These are phyloP conservation scores for Pteromalus puparum DNA, from an alignment of 1,140 invertebrate genomes.

Conservation along the genomic window DNA sequence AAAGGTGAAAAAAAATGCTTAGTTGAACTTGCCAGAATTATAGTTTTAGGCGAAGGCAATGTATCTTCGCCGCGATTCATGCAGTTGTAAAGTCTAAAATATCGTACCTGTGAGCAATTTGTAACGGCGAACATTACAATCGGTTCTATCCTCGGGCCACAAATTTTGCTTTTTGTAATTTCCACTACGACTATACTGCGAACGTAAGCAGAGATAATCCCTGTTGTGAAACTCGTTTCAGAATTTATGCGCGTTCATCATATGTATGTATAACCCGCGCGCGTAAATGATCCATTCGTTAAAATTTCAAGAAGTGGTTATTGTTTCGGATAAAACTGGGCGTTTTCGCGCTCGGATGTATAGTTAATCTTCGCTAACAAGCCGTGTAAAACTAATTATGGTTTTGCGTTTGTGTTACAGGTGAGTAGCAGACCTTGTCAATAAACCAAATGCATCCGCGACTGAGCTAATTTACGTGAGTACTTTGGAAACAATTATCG, in stretches of 20 bases:
- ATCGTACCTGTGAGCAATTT: slow-evolving; percentile 17
- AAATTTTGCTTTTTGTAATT: slow-evolving; percentile 28
- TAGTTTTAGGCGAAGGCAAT: slow-evolving; percentile 5
- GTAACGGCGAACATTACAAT: slow-evolving; percentile 17
- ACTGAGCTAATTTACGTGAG: too few relatives aligned
- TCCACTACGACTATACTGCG: neutral
- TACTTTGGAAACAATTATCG: too few relatives aligned
- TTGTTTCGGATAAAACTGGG: too few relatives aligned
- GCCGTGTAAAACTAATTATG: too few relatives aligned
- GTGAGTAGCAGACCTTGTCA: neutral
- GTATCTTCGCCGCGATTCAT: slow-evolving; percentile 10
- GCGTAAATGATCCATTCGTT: too few relatives aligned
- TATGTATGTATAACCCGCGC: too few relatives aligned
- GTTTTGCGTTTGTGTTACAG: neutral
- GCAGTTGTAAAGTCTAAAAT: slow-evolving; percentile 28
- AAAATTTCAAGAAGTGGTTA: too few relatives aligned
- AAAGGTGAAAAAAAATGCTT: neutral
- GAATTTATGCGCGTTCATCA: neutral
- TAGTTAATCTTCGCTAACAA: too few relatives aligned
- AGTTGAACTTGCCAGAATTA: neutral
- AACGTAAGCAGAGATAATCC: neutral
- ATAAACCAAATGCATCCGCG: too few relatives aligned
- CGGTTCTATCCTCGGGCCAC: neutral
- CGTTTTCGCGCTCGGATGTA: too few relatives aligned
- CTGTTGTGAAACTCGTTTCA: neutral